Conservation (phyloP, 2,888 invertebrate genomes). For the Notodonta dromedarius region DNA sequence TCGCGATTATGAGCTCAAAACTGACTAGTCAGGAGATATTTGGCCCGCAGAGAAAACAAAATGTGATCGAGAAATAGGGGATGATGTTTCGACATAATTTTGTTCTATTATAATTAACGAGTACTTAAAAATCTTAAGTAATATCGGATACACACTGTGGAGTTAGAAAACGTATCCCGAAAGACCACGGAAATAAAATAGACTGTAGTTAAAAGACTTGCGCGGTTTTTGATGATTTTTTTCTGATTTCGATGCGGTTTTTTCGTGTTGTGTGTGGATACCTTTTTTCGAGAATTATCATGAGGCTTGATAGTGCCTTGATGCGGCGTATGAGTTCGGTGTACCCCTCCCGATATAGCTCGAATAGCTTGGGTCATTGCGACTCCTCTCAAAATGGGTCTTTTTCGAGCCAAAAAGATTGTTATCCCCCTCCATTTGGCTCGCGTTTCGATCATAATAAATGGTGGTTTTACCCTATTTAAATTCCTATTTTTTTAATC, state of each 20-base stretch:
- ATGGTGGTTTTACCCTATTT: slow-evolving; percentile 23
- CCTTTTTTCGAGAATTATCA: slow-evolving; percentile 63
- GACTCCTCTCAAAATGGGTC: slow-evolving; percentile 21
- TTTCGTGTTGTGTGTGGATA: slow-evolving; percentile 70
- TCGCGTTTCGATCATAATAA: slow-evolving; percentile 36
- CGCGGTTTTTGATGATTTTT: slow-evolving; percentile 78
- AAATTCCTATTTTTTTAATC: slow-evolving; percentile 29
- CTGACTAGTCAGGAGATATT: background rate
- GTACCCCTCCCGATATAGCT: slow-evolving; percentile 51
- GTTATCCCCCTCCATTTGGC: slow-evolving; percentile 26
- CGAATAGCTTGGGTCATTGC: slow-evolving; percentile 21
- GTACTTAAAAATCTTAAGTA: slow-evolving; percentile 41
- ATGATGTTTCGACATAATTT: slow-evolving; percentile 22
- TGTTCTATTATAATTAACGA: slow-evolving; percentile 14
- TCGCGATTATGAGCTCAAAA: too few relatives aligned
- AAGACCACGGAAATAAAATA: slow-evolving; percentile 75
- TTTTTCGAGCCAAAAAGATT: slow-evolving; percentile 28
- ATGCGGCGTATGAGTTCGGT: slow-evolving; percentile 59
- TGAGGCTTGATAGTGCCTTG: slow-evolving; percentile 78
- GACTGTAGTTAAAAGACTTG: slow-evolving; percentile 82
- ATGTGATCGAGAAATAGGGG: background rate
- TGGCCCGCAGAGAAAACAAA: background rate
- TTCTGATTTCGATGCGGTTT: slow-evolving; percentile 72
- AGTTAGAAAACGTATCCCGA: slow-evolving; percentile 71
- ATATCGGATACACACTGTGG: slow-evolving; percentile 41